Conservation (phyloP, 2,888 invertebrate genomes). For the Folsomia manolachei region DNA sequence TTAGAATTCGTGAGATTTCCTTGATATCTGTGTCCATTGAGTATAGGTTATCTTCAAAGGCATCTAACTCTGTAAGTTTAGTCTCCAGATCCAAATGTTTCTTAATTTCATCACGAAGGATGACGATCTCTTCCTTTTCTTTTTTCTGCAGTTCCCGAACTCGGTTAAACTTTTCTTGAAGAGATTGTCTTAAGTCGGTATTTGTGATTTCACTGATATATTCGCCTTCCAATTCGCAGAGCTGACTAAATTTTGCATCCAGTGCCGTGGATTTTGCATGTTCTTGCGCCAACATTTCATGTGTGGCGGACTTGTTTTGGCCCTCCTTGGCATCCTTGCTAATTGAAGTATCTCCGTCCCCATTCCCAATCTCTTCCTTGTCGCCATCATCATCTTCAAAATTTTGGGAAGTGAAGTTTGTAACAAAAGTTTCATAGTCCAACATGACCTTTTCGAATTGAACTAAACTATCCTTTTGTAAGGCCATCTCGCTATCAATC, state of each 20-base stretch:
- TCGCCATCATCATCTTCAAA: conserved; percentile 4
- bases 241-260: neutral
- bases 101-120: neutral
- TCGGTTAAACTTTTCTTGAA: neutral
- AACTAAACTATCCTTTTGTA: neutral
- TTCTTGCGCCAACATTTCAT: conserved; percentile 1
- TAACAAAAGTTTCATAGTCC: conserved; percentile 7
- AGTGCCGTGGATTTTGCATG: neutral
- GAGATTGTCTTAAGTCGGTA: neutral
- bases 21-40: neutral
- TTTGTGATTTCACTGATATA: neutral
- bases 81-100: neutral
- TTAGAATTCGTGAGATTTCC: neutral
- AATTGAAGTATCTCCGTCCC: neutral
- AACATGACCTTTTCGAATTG: neutral
- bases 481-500: neutral
- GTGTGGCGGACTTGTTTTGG: neutral
- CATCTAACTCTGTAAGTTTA: neutral
- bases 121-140: neutral
- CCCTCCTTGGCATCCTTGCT: no score
- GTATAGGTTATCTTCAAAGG: neutral
- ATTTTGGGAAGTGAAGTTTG: neutral
- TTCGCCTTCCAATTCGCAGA: conserved; percentile 5
- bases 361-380: neutral
- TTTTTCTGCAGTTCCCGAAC: conserved; percentile 10